Conservation (phyloP, 2,113 vertebrate genomes). For the Heterotilapia buettikoferi region DNA sequence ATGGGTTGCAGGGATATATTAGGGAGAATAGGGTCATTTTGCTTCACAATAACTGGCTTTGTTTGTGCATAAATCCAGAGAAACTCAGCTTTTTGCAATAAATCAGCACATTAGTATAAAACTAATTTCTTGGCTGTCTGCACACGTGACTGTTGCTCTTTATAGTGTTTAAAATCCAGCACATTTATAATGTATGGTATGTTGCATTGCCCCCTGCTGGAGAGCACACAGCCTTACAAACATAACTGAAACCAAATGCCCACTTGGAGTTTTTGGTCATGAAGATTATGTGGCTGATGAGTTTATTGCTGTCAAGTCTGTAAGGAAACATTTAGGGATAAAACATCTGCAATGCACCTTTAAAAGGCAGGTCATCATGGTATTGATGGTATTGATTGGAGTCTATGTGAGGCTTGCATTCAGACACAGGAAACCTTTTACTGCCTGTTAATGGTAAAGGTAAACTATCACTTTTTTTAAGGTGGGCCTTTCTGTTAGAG, state of each 20-base stretch:
- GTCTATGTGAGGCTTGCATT: background rate
- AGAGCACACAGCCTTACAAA: background rate
- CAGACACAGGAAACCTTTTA: background rate
- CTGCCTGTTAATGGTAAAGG: background rate
- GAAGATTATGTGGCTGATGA: background rate
- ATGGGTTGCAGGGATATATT: fast-evolving
- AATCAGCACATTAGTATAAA: background rate
- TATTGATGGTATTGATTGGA: fast-evolving
- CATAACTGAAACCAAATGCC: background rate
- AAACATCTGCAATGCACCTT: background rate
- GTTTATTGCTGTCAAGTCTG: background rate
- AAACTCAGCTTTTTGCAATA: background rate
- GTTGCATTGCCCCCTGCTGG: slow-evolving; percentile 26
- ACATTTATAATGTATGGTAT: fast-evolving
- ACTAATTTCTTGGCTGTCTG: fast-evolving
- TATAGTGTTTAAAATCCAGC: background rate
- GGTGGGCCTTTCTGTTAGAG: background rate
- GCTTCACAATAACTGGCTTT: background rate
- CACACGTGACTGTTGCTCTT: fast-evolving
- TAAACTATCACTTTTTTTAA: background rate
- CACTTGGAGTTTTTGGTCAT: background rate
- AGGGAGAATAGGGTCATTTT: background rate
- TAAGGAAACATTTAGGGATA: background rate
- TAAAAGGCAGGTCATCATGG: fast-evolving
- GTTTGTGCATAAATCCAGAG: fast-evolving